Evolutionary conservation across 2,888 invertebrate genomes (phyloP), one percentile per base, ranked within the genome.

Genomic region (Erebia epiphron): DNA sequence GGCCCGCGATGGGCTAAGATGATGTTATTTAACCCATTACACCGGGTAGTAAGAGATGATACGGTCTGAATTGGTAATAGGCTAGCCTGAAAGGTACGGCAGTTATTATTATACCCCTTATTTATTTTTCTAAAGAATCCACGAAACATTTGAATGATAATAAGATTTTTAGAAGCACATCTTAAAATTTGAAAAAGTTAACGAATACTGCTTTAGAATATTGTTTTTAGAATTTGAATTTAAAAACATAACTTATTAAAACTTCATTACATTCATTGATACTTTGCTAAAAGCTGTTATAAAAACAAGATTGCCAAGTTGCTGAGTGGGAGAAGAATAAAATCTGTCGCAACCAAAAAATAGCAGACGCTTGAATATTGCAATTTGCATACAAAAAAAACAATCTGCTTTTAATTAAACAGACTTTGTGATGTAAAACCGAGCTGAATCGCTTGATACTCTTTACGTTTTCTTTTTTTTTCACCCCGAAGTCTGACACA

Each of bases 371-470:
- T 35, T 35, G n/a, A n/a, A n/a, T 26, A 61, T 62, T 49, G 46
- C 62, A 62, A 49, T 57, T 57, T 57, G 21, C 56, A 26, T 21
- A 8, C 13, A 62, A 62, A 62, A 43, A 46, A 62, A 62, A 49
- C 21, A 18, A 16, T 7, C 18, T 14, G 61, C 16, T 18, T 62
- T 46, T 62, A 46, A 62, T 62, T 46, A 62, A 62, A 49, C 46
- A 16, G 46, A 21, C 62, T 62, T 62, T 62, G 62, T 62, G 46
- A 62, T 21, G 49, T 49, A 62, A 60, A 60, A 21, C 46, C 49
- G 46, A 46, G 49, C 16, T 18, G 60, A 61, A 43, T 43, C 43
- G 26, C 43, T 9, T 43, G 61, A 61, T 46, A 46, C 61, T 61
- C 46, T 61, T 61, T 46, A 18, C 11, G 46, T 46, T 46, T 61